These are phyloP conservation scores for Coelopa pilipes DNA, from an alignment of 2,888 invertebrate genomes.

Conservation along the genomic window DNA sequence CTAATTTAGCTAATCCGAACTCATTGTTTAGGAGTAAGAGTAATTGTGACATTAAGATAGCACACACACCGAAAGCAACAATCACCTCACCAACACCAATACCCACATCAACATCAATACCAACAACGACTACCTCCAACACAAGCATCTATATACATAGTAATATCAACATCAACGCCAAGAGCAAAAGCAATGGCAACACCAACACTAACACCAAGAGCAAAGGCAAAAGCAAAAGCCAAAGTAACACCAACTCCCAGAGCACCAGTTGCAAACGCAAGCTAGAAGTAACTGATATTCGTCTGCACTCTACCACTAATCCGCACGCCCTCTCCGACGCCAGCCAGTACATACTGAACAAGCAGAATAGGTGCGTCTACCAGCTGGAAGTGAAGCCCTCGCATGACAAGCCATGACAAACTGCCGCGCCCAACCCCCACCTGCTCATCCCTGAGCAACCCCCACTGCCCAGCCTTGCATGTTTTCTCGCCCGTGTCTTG, in stretches of 20 bases:
- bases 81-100: constrained; percentile 35
- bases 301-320: constrained; percentile 71
- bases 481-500: background rate
- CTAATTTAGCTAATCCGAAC: constrained; percentile 38
- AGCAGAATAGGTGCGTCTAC: constrained; percentile 64
- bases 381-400: constrained; percentile 44
- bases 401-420: constrained; percentile 29
- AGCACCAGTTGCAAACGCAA: constrained; percentile 58
- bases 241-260: constrained; percentile 48
- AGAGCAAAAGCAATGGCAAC: constrained; percentile 23
- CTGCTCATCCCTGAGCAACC: background rate
- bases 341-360: constrained; percentile 62
- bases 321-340: constrained; percentile 68
- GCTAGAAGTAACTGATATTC: constrained; percentile 69
- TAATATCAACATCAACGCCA: constrained; percentile 17
- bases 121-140: constrained; percentile 36
- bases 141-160: constrained; percentile 23
- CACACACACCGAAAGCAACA: constrained; percentile 36
- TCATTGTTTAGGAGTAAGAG: constrained; percentile 52
- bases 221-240: constrained; percentile 57
- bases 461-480: background rate
- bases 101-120: constrained; percentile 26
- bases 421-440: constrained; percentile 2
- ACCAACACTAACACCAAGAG: constrained; percentile 41
- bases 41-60: constrained; percentile 49